Conservation (phyloP, 2,113 vertebrate genomes). For the Columba livia region DNA sequence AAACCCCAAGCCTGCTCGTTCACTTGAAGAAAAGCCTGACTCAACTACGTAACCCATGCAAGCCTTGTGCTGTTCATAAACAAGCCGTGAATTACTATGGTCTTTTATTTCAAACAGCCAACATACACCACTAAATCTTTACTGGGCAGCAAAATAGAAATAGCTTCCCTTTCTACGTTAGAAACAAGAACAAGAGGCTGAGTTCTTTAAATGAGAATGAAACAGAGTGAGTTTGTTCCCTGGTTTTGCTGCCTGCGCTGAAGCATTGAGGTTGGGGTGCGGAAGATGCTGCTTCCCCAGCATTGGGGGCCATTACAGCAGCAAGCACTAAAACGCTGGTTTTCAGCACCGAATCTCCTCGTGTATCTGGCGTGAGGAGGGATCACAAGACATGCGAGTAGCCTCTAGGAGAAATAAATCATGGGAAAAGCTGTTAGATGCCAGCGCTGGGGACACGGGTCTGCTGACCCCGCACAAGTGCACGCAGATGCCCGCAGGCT, state of each 20-base stretch:
- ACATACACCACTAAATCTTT: conserved; percentile 34
- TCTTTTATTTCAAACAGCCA: not conserved
- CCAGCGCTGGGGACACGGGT: accelerated
- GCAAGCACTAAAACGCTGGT: not conserved
- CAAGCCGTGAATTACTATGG: conserved; percentile 66
- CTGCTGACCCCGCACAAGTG: accelerated
- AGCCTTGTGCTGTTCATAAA: conserved; percentile 61
- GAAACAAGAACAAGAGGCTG: not conserved
- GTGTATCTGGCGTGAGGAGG: accelerated
- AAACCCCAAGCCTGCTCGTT: conserved; percentile 44
- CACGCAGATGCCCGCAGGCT: not conserved
- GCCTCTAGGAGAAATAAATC: not conserved
- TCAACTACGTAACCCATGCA: conserved; percentile 73
- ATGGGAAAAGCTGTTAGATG: not conserved
- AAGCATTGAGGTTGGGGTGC: not conserved
- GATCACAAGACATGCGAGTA: accelerated
- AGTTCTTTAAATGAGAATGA: not conserved
- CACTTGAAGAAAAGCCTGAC: conserved; percentile 65
- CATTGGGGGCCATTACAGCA: not conserved
- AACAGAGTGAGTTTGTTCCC: not conserved
- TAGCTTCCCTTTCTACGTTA: not conserved
- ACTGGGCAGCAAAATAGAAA: conserved; percentile 23
- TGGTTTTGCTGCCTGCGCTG: not conserved
- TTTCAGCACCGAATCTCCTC: not conserved
- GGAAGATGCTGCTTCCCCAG: not conserved